Evolutionary conservation across 1,140 invertebrate species (phyloP), one percentile per base, ranked within the genome.

Genomic region (Drosophila parvula): DNA sequence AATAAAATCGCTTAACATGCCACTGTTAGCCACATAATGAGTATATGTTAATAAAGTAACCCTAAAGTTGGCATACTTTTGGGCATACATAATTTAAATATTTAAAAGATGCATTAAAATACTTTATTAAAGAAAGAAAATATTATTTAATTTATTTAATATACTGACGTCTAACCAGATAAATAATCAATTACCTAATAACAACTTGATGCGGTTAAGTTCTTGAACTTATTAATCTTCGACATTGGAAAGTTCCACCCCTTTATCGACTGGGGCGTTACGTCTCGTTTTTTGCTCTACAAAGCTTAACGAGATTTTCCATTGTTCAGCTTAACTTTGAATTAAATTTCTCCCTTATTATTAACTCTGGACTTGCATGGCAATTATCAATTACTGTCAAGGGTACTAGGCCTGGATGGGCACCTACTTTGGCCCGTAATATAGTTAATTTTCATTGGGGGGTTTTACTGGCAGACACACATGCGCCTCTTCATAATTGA

Each of bases 321-420:
- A 30, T 41, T 50, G 22, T 27, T 22, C 3, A 38, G 30, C 36
- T 30, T 30, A 38, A 22, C 67, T 22, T 50, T 59, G 18, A 43
- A 55, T 55, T 38, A 38, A 55, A 38, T 38, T 38, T 14, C 47
- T 11, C 36, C 51, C 67, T 41, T n/a, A 69, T 59, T 38, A 59
- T 73, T 73, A 73, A 32, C 48, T 73, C 18, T 11, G n/a, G n/a
- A n/a, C 30, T 50, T 65, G 34, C 61, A 67, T 5, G 40, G 44
- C 22, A 71, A 71, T 73, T 50, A 73, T 11, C 67, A 32, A 71
- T 59, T 32, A 71, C 67, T 41, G 27, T 67, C 64, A 59, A 58
- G 43, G 36, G 30, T 14, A 41, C 36, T 44, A 34, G 36, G 16
- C 28, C 32, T 11, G 45, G 16, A 18, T 22, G 48, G 8, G 30